Evolutionary conservation across 1,140 invertebrate genomes (phyloP).

Genomic region (Orius insidiosus): DNA sequence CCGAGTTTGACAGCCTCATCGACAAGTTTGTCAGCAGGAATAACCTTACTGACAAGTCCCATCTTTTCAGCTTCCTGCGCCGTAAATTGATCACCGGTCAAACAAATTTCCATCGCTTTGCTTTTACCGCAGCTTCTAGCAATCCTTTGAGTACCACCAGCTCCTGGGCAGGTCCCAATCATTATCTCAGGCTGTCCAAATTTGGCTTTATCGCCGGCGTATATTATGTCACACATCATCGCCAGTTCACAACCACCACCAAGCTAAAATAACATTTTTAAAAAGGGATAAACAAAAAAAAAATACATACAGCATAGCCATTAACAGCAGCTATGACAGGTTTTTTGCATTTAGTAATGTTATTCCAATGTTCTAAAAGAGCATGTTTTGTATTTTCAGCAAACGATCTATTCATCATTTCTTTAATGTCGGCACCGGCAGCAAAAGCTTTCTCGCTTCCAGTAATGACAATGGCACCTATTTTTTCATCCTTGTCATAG

Average conservation of each 20-base stretch:
- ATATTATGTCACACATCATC: constrained; percentile 99
- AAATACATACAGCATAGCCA: constrained; percentile 73
- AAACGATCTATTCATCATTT: constrained; percentile 77
- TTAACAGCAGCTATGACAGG: constrained; percentile 98
- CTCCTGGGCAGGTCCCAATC: constrained; percentile 93
- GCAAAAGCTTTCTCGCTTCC: constrained; percentile 94
- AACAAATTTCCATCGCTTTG: constrained; percentile 96
- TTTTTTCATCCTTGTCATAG: constrained; percentile 54
- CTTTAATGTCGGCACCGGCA: constrained; percentile 92
- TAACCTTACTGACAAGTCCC: constrained; percentile 80
- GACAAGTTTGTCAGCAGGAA: constrained; percentile 77
- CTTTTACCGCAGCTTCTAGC: constrained; percentile 83
- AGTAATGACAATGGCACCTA: constrained; percentile 84
- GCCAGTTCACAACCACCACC: constrained; percentile 96
- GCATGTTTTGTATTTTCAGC: constrained; percentile 45
- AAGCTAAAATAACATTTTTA: constrained; percentile 38
- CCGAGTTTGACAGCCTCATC: constrained; percentile 79
- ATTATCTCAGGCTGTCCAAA: constrained; percentile 97
- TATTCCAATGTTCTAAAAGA: constrained; percentile 69
- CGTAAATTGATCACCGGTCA: constrained; percentile 79
- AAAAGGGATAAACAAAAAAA: too few species aligned
- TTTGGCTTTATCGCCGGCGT: constrained; percentile 92
- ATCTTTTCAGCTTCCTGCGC: constrained; percentile 82
- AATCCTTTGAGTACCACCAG: constrained; percentile 91
- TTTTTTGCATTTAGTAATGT: constrained; percentile 56